These are phyloP conservation scores for Chaetorhynchus papuensis DNA, from an alignment of 2,113 vertebrate genomes.

Conservation along the genomic window DNA sequence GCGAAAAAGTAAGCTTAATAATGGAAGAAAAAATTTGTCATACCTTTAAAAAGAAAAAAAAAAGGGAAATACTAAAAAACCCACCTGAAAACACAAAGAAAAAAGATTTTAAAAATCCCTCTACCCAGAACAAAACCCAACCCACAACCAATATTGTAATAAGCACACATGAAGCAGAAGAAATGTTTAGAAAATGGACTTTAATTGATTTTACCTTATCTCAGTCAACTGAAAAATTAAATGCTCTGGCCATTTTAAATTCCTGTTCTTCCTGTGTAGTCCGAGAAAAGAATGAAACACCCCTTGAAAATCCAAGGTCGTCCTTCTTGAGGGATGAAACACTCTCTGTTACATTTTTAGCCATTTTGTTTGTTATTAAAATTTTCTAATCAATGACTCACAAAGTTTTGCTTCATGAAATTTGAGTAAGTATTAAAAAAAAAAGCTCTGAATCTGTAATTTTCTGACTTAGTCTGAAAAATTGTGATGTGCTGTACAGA, in stretches of 20 bases:
- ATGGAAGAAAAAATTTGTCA: neutral
- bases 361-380: neutral
- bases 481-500: neutral
- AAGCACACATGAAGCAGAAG: neutral
- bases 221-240: neutral
- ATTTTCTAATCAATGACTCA: neutral
- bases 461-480: neutral
- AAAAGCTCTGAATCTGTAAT: neutral
- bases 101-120: fast-evolving
- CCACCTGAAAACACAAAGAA: fast-evolving
- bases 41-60: too few species aligned
- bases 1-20: neutral
- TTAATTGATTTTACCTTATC: neutral
- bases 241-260: neutral
- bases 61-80: too few species aligned
- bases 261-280: neutral
- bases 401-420: neutral
- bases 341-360: fast-evolving
- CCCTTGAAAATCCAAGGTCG: neutral
- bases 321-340: neutral
- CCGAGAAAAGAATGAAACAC: neutral
- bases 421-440: neutral
- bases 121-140: fast-evolving
- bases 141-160: neutral
- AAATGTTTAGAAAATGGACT: neutral